These are phyloP conservation scores for Diploscapter pachys DNA, from an alignment of 1,140 invertebrate genomes.

Conservation along the genomic window DNA sequence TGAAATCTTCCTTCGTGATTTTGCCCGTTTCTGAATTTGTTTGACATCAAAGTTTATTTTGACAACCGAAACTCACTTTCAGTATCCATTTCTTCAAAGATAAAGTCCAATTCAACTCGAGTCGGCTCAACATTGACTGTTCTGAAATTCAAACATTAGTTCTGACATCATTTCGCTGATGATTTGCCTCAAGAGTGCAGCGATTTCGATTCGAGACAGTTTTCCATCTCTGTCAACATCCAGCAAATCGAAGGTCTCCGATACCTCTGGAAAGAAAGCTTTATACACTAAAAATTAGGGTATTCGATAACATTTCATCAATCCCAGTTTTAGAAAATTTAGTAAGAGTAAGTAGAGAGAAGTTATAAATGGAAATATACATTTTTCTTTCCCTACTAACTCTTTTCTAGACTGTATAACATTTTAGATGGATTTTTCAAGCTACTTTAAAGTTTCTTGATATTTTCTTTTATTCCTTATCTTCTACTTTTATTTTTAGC, in stretches of 20 bases:
- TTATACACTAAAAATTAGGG: background rate
- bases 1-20: conserved; percentile 54
- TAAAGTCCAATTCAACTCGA: conserved; percentile 51
- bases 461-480: background rate
- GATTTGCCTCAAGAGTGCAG: conserved; percentile 41
- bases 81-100: conserved; percentile 53
- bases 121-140: conserved; percentile 54
- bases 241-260: conserved; percentile 53
- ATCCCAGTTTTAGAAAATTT: too few species aligned
- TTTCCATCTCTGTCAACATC: conserved; percentile 54
- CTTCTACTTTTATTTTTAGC: too few species aligned
- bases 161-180: too few species aligned
- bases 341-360: too few species aligned
- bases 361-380: background rate
- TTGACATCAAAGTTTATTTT: background rate
- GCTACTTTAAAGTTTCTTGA: conserved; percentile 1
- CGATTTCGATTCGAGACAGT: conserved; percentile 48
- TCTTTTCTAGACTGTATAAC: conserved; percentile 2
- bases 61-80: too few species aligned
- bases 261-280: conserved; percentile 40
- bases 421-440: background rate
- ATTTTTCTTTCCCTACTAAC: background rate
- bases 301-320: background rate
- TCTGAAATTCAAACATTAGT: too few species aligned
- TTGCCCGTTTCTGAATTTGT: conserved; percentile 49